Evolutionary conservation across 1,140 invertebrate species (phyloP), one percentile per base, ranked within the genome.

Genomic region (Ceratina australensis): DNA sequence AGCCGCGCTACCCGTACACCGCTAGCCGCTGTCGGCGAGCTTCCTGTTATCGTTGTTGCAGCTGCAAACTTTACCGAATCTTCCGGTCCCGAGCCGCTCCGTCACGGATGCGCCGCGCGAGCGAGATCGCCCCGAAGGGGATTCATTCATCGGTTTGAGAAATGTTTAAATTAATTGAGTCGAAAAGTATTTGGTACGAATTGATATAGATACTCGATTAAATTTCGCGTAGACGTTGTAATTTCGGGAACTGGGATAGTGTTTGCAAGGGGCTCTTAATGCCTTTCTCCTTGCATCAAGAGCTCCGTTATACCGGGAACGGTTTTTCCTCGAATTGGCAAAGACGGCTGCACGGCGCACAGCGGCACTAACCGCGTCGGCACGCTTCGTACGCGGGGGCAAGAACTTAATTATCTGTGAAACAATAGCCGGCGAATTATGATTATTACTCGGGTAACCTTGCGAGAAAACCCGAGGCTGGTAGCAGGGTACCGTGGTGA

Each of bases 391-490:
- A 47, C 77, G 50, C 72, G 42, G 77, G 54, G 63, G 86, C 85
- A 89, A 88, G 88, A 89, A 88, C 86, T 88, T 89, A 87, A 88
- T 89, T 89, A 89, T 89, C 86, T 88, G 86, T 82, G 87, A 87
- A 89, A 89, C 87, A 87, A 89, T 89, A 87, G 81, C 79, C 71
- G 65, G 78, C 78, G 85, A 89, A 88, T 89, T 89, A 89, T 87
- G 87, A 89, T 89, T 89, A 89, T 89, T 88, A 86, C 83, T 79
- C 76, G 22, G 77, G 69, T 74, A 78, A 72, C 79, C 83, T 87
- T 79, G 75, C 66, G 85, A 73, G 66, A 68, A 82, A 80, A 69
- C 66, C 67, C 49, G 54, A 56, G 73, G 72, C 54, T 60, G 18
- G 73, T 33, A 72, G 33, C 50, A 42, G 57, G 79, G 78, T 83